These are phyloP conservation scores for Drosophila seguyi DNA, from an alignment of 1,140 invertebrate genomes.

Conservation along the genomic window DNA sequence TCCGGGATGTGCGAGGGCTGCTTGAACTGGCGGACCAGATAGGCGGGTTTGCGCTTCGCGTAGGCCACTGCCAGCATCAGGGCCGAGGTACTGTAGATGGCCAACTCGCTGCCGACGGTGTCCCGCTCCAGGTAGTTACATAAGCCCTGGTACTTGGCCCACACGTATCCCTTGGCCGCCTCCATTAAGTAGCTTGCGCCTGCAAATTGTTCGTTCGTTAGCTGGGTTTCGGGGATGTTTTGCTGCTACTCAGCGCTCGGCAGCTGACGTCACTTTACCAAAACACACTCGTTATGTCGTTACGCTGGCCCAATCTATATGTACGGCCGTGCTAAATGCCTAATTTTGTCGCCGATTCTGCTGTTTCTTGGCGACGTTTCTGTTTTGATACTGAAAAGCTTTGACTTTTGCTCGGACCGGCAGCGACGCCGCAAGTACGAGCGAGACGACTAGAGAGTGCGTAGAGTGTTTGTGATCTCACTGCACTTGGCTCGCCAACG, in stretches of 20 bases:
- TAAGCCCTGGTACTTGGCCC: constrained; percentile 73
- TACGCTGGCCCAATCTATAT: constrained; percentile 49
- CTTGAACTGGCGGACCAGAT: constrained; percentile 80
- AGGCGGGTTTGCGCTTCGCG: constrained; percentile 78
- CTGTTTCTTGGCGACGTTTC: constrained; percentile 34
- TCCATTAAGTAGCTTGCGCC: constrained; percentile 70
- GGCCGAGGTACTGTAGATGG: constrained; percentile 73
- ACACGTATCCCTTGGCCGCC: constrained; percentile 42
- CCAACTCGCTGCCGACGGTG: constrained; percentile 70
- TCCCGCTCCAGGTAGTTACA: constrained; percentile 82
- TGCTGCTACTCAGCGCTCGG: constrained; percentile 13
- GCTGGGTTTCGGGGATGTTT: constrained; percentile 33
- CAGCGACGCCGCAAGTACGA: constrained; percentile 47
- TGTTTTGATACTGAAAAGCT: constrained; percentile 60
- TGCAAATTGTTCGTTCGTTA: constrained; percentile 55
- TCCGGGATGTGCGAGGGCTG: constrained; percentile 81
- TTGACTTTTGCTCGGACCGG: constrained; percentile 55
- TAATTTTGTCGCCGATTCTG: constrained; percentile 65
- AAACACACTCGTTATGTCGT: constrained; percentile 22
- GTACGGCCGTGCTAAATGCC: constrained; percentile 22
- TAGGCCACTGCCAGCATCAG: constrained; percentile 75
- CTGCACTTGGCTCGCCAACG: constrained; percentile 31
- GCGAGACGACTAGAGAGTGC: constrained; percentile 32
- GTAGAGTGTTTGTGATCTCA: constrained; percentile 36
- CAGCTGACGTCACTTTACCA: constrained; percentile 38